phyloP scores from a whole-genome alignment of 2,888 invertebrate genomes.

The Oxyteleia sp. region DNA sequence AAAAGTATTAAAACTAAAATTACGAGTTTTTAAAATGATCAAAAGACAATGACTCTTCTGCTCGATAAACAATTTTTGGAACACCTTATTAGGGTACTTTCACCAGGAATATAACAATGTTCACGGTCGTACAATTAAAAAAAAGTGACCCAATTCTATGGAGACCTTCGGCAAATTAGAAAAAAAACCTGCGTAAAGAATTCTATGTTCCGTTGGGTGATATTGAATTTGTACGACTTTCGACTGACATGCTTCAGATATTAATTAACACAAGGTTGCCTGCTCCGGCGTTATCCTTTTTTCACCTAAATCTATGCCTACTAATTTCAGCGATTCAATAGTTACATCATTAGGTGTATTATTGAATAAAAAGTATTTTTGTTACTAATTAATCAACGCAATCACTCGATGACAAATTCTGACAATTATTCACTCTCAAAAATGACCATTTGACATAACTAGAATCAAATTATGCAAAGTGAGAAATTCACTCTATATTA shows the following conservation, averaged over 20 bases:
- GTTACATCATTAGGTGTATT: background rate
- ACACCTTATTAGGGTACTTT: background rate
- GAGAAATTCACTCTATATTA: no score
- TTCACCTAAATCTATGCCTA: slow-evolving; percentile 17
- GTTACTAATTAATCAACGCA: no score
- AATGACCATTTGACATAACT: no score
- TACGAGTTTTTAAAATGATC: no score
- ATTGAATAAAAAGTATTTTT: background rate
- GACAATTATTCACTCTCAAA: no score
- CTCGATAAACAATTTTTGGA: background rate
- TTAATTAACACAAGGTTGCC: slow-evolving; percentile 63
- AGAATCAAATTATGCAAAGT: no score
- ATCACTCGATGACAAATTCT: no score
- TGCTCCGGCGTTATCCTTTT: slow-evolving; percentile 34
- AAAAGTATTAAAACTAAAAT: no score
- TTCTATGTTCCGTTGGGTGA: slow-evolving; percentile 5
- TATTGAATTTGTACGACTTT: slow-evolving; percentile 59
- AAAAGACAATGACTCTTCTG: background rate
- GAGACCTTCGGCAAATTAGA: slow-evolving; percentile 27
- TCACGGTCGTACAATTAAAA: slow-evolving; percentile 10
- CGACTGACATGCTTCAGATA: slow-evolving; percentile 59
- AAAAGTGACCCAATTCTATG: slow-evolving; percentile 41
- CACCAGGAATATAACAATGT: background rate
- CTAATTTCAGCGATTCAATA: background rate
- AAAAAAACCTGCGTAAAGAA: slow-evolving; percentile 24